Evolutionary conservation across 2,888 invertebrate species (phyloP), one percentile per base, ranked within the genome.

Genomic region (Nomada fabriciana): DNA sequence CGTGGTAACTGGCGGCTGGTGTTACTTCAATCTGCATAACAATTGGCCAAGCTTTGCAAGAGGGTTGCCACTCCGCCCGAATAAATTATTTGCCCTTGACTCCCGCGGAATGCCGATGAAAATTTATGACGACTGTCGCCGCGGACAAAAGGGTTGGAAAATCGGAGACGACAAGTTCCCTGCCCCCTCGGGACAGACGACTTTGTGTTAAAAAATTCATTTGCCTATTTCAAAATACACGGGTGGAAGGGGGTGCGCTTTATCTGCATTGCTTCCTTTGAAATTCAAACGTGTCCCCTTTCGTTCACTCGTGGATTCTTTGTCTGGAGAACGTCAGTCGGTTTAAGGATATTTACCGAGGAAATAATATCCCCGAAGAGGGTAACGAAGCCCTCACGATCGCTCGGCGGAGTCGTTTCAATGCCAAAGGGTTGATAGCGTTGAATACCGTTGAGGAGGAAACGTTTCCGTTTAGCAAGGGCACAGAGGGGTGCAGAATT

Each of bases 11-110:
- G 80, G 77, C 68, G 83, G 74, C 70, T 75, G 77, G 76, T 68
- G 89, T 90, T 87, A 86, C 90, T 89, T 84, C 84, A 87, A 90
- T 90, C 87, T 90, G 86, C 90, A 90, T 90, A 88, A 90, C 88
- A 89, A 90, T 89, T 75, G 87, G 75, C 70, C 65, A 52, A 71
- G 76, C 36, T 36, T 36, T 10, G 53, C 80, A 70, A 42, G 75
- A 42, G 59, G 42, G 36, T 59, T 80, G 67, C 69, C 43, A 50
- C 42, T 50, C 53, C 63, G 29, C 52, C 43, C 63, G 86, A 84
- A 80, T 86, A 82, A 84, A 88, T 87, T 87, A 86, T 80, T 78
- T 75, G 72, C 43, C 57, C 82, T 86, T 77, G 88, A 83, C 84
- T 82, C 80, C 61, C 29, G 55, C 63, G 61, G 61, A 36, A 57